Conservation (phyloP, 2,113 vertebrate species). For the Nyctibius bracteatus region DNA sequence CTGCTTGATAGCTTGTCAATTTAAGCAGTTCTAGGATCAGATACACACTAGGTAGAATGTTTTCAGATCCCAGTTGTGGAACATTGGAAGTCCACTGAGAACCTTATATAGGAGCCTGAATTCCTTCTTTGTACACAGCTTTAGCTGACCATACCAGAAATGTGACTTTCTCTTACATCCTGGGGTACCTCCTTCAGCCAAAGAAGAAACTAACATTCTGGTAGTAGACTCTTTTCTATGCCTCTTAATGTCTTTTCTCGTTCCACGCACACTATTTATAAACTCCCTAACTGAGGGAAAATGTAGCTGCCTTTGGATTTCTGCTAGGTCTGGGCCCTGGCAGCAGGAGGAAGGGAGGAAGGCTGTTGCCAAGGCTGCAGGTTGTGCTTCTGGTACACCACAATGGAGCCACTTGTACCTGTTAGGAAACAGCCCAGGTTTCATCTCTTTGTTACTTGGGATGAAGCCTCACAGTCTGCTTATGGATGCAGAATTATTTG, state of each 20-base stretch:
- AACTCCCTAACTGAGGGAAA: neutral
- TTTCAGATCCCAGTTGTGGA: neutral
- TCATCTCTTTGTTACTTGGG: neutral
- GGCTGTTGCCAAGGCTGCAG: neutral
- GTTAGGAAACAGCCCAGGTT: neutral
- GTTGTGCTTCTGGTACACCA: neutral
- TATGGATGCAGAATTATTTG: neutral
- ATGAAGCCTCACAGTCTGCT: neutral
- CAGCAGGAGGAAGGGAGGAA: neutral
- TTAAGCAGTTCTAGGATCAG: neutral
- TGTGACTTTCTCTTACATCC: neutral
- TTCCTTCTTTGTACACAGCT: neutral
- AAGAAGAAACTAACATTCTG: neutral
- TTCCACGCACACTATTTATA: neutral
- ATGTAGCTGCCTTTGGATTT: neutral
- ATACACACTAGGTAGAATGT: neutral
- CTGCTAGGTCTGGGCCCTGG: neutral
- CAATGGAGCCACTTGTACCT: neutral
- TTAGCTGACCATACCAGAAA: neutral
- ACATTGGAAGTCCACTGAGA: neutral
- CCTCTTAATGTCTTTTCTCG: neutral
- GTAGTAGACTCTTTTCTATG: neutral
- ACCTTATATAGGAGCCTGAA: neutral
- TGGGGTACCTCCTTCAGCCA: neutral
- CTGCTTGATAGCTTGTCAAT: no score